Base-by-base conservation (phyloP, 2,113 vertebrate species). In the Heloderma charlesbogerti region DNA sequence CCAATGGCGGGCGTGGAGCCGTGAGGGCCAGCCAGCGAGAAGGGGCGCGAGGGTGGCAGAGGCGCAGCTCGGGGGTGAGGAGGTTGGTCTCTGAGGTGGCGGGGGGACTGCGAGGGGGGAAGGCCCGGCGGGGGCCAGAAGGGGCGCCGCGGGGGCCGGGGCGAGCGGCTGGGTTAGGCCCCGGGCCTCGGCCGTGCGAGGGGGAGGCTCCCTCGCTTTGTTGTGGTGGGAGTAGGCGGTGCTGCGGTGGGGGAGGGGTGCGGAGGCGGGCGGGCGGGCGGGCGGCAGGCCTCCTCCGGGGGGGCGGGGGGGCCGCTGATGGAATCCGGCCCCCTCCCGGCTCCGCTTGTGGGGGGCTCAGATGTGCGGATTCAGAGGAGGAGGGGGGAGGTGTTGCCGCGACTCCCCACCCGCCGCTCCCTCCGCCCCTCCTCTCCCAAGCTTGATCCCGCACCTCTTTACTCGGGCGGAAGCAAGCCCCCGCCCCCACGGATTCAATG, bases 1-100 rank as follows among this genome's bases (percentile, higher is more conserved):
- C 94, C 92, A 94, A 93, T 92, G 88, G 93, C 87, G 37, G 90
- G 40, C 3, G 90, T 66, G 72, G 57, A 92, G 75, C 92, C 93
- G 93, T 91, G 94, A 92, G 75, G 60, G 66, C 43, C 6, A 88
- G 91, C 74, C 60, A 86, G 92, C 80, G 91, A 88, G 82, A 91
- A 75, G 87, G 86, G 54, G 89, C 75, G 71, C 86, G 80, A 89
- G 89, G 88, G 93, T 18, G 86, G 72, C 51, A 84, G 90, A 75
- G 15, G 92, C 60, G 79, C 69, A 83, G 86, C 89, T 91, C 63
- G 77, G 66, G 83, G 48, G 34, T 27, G 87, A 60, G 45, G 84
- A 93, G 96, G 93, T 93, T 75, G 78, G 95, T 92, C 3, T 57
- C 40, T 66, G 82, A 85, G 93, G 92, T 45, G 86, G 84, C 6